Percentiles rank a stretch among this genome's conserved stretches.
Conservation (phyloP, 2,888 invertebrate species). For the Dichetophora obliterata region DNA sequence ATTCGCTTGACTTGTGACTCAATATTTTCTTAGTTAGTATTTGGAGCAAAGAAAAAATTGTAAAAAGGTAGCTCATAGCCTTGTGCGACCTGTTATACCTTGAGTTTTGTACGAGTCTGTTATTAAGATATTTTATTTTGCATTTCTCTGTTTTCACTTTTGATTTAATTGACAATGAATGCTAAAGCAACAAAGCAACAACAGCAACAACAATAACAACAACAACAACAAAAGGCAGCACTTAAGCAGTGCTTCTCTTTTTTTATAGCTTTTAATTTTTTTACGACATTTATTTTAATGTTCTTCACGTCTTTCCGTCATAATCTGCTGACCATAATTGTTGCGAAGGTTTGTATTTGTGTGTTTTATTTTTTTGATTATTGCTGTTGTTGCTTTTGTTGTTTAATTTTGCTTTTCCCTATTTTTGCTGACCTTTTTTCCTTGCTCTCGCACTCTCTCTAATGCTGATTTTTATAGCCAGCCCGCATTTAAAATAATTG, state of each 20-base stretch:
- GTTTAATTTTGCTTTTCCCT: background rate
- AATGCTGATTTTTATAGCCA: background rate
- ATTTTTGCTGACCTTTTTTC: background rate
- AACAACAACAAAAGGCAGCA: too few species aligned
- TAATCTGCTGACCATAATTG: conserved; percentile 32
- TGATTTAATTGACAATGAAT: conserved; percentile 24
- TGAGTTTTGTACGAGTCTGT: too few species aligned
- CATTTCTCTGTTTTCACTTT: background rate
- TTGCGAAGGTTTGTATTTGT: conserved; percentile 20
- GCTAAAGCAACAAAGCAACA: background rate
- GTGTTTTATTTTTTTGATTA: background rate
- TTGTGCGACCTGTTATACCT: too few species aligned
- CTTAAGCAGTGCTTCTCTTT: background rate
- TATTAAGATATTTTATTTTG: background rate
- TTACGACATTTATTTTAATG: conserved; percentile 27
- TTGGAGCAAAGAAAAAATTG: too few species aligned
- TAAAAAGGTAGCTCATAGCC: too few species aligned
- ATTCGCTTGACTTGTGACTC: too few species aligned
- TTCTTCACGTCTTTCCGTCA: conserved; percentile 4
- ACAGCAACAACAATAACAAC: background rate
- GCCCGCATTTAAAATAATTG: conserved; percentile 20
- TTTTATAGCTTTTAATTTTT: conserved; percentile 7
- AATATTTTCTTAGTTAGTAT: too few species aligned
- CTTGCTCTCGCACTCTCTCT: background rate
- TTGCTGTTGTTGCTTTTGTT: background rate